Evolutionary conservation across 2,113 vertebrate species (phyloP), one percentile per base, ranked within the genome.

Genomic region (Talpa occidentalis): DNA sequence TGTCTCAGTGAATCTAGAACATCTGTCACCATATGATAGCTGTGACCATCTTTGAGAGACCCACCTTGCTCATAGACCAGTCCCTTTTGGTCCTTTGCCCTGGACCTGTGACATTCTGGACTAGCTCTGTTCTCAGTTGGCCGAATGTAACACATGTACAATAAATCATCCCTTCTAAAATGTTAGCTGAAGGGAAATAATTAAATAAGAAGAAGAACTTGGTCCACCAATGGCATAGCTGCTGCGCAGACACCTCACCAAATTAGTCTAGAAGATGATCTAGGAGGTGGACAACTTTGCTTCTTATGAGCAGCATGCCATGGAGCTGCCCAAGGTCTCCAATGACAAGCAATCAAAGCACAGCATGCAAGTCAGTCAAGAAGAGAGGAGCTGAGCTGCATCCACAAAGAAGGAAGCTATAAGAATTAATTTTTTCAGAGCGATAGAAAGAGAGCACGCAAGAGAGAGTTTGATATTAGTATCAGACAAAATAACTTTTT

Each of bases 151-250:
- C 94, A 35, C 49, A 59, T 87, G 93, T 93, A 95, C 91, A 97
- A 97, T 96, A 94, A 98, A 98, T 77, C 78, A 40, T 78, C 83
- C 64, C 44, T 91, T 88, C 74, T 49, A 85, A 90, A 88, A 64
- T 94, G 21, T 64, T 67, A 64, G 82, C 88, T 69, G 84, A 95
- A 94, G 88, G 69, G 92, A 78, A 73, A 74, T n/a, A 60, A 80
- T 44, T 32, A 3, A 10, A 56, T 22, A 56, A 56, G 21, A 54
- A 54, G 7, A 56, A 56, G 54, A 56, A 22, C 54, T 22, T 22
- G 54, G 21, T 56, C 54, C 22, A 56, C 54, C 21, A 8, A 56
- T 56, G 21, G 21, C 54, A 56, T 56, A 56, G 52, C 54, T 56
- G 54, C 21, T 8, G 7, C 21, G 7, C 16, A 56, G 21, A 6